Evolutionary conservation across 1,140 invertebrate genomes (phyloP), one percentile per base, ranked within the genome.

Genomic region (Calephelis virginiensis): DNA sequence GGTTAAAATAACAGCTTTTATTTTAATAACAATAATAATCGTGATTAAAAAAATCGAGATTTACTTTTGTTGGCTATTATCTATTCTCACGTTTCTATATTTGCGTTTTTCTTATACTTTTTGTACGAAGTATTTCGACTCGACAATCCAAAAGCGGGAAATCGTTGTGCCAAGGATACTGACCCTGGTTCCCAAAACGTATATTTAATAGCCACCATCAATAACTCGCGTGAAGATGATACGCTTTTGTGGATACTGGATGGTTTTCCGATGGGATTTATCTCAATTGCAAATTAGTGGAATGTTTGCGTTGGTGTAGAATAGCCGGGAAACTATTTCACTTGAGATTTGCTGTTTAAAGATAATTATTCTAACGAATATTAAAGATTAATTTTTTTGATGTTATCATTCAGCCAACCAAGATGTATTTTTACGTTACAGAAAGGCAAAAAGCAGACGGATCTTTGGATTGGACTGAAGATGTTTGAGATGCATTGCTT

Each of bases 181-280:
- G 76, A 72, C 76, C 78, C 74, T 47, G 66, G 56, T 69, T 73
- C 69, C 67, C 78, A 71, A 85, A 92, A 92, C 87, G 88, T 86
- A 85, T 91, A 91, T 91, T 91, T 91, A 91, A 92, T 92, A 89
- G 86, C 74, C 76, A 77, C 83, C 84, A 92, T 91, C 89, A 92
- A 92, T 92, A 92, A 92, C 89, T 82, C 72, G 73, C 68, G 77
- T 61, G 76, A 82, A 89, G 83, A 89, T 87, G 83, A 87, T 88
- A 86, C 82, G 79, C 75, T 82, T 76, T 83, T 77, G 76, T 71
- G 77, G 78, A 76, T 83, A 82, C 74, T 77, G 80, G 78, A 83
- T 81, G 78, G 80, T 78, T 88, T 82, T 69, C 77, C 71, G 68
- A 69, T 75, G 77, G 74, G 79, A 81, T 83, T 88, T 88, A 91